Percentiles rank a stretch among this genome's conserved stretches.
phyloP scores from a whole-genome alignment of 2,113 vertebrate species.

The Microcebus griseorufus region DNA sequence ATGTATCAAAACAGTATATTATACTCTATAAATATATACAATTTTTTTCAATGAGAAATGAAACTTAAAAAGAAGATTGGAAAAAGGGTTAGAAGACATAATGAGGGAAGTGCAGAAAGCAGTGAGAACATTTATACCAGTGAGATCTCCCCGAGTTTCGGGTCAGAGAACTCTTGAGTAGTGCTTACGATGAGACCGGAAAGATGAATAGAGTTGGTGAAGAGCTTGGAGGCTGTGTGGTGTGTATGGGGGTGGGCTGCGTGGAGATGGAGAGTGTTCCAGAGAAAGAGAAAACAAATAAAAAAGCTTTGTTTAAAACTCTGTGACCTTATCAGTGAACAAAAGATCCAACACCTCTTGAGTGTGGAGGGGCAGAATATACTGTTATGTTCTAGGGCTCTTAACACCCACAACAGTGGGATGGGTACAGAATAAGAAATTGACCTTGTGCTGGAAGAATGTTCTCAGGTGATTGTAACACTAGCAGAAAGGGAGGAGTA shows the following conservation, averaged over 20 bases:
- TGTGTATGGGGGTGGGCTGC: neutral
- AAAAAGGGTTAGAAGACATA: neutral
- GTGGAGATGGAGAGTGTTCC: neutral
- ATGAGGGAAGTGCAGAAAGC: neutral
- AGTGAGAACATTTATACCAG: neutral
- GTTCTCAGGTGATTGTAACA: neutral
- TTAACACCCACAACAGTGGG: neutral
- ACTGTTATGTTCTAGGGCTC: neutral
- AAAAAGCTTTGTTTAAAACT: neutral
- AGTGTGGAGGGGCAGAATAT: neutral
- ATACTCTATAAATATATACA: neutral
- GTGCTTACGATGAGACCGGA: neutral
- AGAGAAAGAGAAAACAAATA: neutral
- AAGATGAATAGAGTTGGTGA: neutral
- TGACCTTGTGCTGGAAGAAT: neutral
- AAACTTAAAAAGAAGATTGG: neutral
- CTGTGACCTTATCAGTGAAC: neutral
- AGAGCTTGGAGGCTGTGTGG: neutral
- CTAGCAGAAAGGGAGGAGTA: neutral
- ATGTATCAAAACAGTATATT: neutral
- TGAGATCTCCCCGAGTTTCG: neutral
- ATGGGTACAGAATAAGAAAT: neutral
- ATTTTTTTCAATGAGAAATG: neutral
- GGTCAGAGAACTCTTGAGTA: no score
- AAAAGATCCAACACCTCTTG: neutral